Percentiles rank a stretch among this genome's conserved stretches.
These are phyloP conservation scores for Cebus imitator DNA, from an alignment of 2,113 vertebrate species.

Conservation along the genomic window DNA sequence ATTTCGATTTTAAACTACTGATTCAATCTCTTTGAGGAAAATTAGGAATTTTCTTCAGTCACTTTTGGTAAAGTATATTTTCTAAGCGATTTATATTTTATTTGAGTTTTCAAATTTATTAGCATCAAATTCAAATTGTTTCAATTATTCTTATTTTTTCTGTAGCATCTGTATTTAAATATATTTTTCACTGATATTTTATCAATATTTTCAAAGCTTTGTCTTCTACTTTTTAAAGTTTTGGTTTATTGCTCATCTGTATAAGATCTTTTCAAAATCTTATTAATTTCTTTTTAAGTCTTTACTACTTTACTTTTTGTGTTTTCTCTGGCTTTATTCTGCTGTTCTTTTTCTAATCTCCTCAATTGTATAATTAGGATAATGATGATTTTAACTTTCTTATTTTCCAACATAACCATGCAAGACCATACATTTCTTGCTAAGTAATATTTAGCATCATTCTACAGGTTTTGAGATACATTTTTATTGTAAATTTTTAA, in stretches of 20 bases:
- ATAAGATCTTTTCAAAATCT: not conserved
- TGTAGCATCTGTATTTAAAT: not conserved
- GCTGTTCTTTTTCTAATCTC: not conserved
- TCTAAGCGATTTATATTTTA: not conserved
- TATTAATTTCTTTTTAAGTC: not conserved
- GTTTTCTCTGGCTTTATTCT: not conserved
- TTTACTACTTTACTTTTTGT: not conserved
- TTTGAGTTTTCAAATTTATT: not conserved
- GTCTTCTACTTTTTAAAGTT: not conserved
- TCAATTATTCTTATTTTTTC: not conserved
- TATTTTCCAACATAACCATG: not conserved
- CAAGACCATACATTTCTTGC: not conserved
- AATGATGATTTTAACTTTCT: not conserved
- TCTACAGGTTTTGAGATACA: not conserved
- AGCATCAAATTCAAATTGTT: slow-evolving; percentile 12
- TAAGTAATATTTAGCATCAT: not conserved
- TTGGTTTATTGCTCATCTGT: not conserved
- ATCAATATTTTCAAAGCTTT: not conserved
- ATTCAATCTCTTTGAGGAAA: slow-evolving; percentile 12
- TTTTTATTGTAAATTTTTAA: slow-evolving; percentile 1
- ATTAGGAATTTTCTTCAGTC: not conserved
- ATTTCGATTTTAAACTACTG: not conserved
- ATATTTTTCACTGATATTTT: not conserved
- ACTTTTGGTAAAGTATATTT: not conserved
- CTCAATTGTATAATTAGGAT: not conserved